phyloP scores from a whole-genome alignment of 1,140 invertebrate species.

The Gryllus bimaculatus region DNA sequence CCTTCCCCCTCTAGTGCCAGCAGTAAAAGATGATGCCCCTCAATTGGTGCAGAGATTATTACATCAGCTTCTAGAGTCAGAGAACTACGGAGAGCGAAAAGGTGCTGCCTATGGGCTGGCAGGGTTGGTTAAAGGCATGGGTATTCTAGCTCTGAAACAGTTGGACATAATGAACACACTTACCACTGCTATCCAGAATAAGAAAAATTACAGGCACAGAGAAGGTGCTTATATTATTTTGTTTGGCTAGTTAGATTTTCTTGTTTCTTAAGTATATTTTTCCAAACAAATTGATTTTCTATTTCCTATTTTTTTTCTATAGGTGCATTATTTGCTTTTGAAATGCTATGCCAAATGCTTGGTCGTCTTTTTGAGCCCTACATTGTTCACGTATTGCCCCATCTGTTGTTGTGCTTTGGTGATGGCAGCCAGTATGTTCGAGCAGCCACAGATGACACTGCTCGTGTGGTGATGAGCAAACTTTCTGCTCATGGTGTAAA shows the following conservation, averaged over 20 bases:
- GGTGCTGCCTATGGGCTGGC: constrained; percentile 85
- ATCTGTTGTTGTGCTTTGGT: constrained; percentile 91
- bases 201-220: constrained; percentile 85
- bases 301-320: constrained; percentile 22
- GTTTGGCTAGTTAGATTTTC: not conserved
- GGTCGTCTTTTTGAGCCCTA: constrained; percentile 97
- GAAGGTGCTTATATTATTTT: constrained; percentile 52
- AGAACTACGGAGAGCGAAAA: constrained; percentile 93
- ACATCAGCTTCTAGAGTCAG: constrained; percentile 79
- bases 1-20: constrained; percentile 83
- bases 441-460: constrained; percentile 87
- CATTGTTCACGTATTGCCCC: constrained; percentile 91
- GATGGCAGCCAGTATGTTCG: constrained; percentile 86
- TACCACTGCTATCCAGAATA: constrained; percentile 91
- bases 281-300: not conserved
- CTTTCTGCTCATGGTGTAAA: constrained; percentile 95
- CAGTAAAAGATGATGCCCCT: constrained; percentile 82
- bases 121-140: constrained; percentile 88
- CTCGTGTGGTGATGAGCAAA: constrained; percentile 93
- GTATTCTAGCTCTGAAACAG: constrained; percentile 90
- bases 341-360: constrained; percentile 91
- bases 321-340: constrained; percentile 93
- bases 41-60: constrained; percentile 81
- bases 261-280: not conserved
- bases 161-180: constrained; percentile 91